Percentiles rank a stretch among this genome's conserved stretches.
phyloP scores from a whole-genome alignment of 2,113 vertebrate species.

The Ia io region DNA sequence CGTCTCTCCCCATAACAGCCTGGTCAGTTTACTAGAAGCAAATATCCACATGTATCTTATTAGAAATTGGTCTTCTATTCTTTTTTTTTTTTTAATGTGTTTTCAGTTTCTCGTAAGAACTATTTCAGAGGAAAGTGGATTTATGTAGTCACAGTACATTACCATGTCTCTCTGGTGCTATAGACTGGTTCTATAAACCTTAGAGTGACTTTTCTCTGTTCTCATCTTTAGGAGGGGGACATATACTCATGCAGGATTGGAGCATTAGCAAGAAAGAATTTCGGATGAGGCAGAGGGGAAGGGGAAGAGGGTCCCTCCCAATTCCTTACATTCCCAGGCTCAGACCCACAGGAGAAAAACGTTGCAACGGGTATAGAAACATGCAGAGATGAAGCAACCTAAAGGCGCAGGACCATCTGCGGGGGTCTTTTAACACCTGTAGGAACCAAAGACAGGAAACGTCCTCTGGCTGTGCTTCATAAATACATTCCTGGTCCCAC shows the following conservation, averaged over 20 bases:
- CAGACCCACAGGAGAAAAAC: background rate
- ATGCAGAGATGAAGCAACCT: background rate
- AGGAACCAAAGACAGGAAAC: background rate
- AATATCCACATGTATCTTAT: background rate
- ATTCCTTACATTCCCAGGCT: background rate
- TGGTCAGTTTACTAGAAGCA: background rate
- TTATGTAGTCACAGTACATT: slow-evolving; percentile 14
- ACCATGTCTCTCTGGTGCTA: background rate
- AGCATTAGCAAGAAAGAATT: slow-evolving; percentile 6
- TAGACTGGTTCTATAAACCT: slow-evolving; percentile 31
- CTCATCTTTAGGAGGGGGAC: background rate
- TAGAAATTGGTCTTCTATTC: slow-evolving; percentile 18
- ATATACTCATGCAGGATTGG: background rate
- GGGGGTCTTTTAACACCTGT: background rate
- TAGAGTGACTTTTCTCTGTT: background rate
- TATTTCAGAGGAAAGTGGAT: background rate
- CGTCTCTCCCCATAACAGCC: background rate
- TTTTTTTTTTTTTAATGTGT: background rate
- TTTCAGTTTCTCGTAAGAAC: background rate
- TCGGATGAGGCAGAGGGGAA: background rate
- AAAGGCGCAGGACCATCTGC: background rate
- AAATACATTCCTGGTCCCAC: background rate
- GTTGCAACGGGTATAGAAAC: background rate
- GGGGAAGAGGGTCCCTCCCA: background rate
- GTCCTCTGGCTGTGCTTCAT: background rate